Evolutionary conservation across 1,140 invertebrate genomes (phyloP).

Genomic region (Cyclargus thomasi): DNA sequence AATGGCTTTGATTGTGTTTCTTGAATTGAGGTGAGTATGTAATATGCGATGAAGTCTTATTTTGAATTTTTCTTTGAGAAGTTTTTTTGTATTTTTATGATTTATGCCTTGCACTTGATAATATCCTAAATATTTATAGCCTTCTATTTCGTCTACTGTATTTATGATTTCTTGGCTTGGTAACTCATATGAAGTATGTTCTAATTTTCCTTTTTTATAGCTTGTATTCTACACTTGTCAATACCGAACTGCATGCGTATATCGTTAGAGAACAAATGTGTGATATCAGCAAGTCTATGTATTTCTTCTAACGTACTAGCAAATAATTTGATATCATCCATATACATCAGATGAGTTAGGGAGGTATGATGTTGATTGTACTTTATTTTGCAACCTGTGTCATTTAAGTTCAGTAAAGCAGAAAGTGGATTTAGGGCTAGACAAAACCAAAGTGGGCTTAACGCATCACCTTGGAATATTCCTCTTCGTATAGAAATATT

Average conservation of each 20-base stretch:
- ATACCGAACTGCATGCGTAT: slow-evolving; percentile 18
- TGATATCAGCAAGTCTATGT: slow-evolving; percentile 2
- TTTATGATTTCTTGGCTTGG: slow-evolving; percentile 6
- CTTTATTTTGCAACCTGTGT: slow-evolving; percentile 16
- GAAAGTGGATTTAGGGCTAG: slow-evolving; percentile 21
- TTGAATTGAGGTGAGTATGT: slow-evolving; percentile 13
- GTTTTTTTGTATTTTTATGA: slow-evolving; percentile 12
- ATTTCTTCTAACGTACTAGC: slow-evolving; percentile 6
- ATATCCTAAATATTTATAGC: slow-evolving; percentile 21
- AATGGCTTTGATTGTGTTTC: slow-evolving; percentile 17
- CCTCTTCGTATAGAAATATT: slow-evolving; percentile 17
- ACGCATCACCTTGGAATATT: slow-evolving; percentile 21
- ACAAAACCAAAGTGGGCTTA: slow-evolving; percentile 23
- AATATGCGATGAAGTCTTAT: slow-evolving; percentile 7
- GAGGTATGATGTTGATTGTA: not conserved
- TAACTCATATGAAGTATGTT: not conserved
- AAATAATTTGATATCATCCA: slow-evolving; percentile 24
- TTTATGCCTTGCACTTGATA: slow-evolving; percentile 7
- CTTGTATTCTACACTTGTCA: slow-evolving; percentile 21
- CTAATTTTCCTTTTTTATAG: not conserved
- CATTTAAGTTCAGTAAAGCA: slow-evolving; percentile 4
- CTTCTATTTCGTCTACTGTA: not conserved
- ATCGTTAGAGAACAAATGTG: slow-evolving; percentile 4
- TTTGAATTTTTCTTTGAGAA: slow-evolving; percentile 14
- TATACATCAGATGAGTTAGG: slow-evolving; percentile 19